Evolutionary conservation across 2,888 invertebrate species (phyloP).

Genomic region (Homarus gammarus): DNA sequence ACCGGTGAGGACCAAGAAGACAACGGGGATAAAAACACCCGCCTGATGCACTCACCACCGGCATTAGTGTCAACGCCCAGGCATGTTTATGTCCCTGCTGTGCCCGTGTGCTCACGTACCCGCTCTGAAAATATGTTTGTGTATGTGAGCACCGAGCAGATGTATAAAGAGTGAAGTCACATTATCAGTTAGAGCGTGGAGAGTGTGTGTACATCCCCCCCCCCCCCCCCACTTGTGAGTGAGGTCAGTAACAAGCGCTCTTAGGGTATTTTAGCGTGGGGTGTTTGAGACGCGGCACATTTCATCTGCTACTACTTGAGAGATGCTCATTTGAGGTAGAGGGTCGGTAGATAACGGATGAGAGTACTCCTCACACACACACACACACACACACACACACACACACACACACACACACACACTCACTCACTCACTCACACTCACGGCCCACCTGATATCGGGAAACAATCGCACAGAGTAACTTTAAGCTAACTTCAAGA

Average conservation of each 20-base stretch:
- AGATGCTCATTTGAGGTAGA: neutral
- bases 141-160: neutral
- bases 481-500: too few relatives aligned
- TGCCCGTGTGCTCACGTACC: slow-evolving; percentile 21
- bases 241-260: too few relatives aligned
- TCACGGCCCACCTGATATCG: neutral
- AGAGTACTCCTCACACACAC: too few relatives aligned
- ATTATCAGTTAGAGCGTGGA: too few relatives aligned
- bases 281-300: neutral
- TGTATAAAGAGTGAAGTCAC: slow-evolving; percentile 3
- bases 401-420: slow-evolving; percentile 16
- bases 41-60: slow-evolving; percentile 26
- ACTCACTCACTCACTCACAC: slow-evolving; percentile 12
- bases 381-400: slow-evolving; percentile 35
- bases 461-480: neutral
- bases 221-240: too few relatives aligned
- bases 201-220: too few relatives aligned
- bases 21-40: neutral
- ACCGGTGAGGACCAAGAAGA: too few relatives aligned
- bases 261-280: too few relatives aligned
- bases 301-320: neutral
- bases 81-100: neutral
- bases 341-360: neutral
- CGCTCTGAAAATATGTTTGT: slow-evolving; percentile 22
- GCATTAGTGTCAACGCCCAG: slow-evolving; percentile 27